Evolutionary conservation across 2,888 invertebrate genomes (phyloP).

Genomic region (Carabus problematicus): DNA sequence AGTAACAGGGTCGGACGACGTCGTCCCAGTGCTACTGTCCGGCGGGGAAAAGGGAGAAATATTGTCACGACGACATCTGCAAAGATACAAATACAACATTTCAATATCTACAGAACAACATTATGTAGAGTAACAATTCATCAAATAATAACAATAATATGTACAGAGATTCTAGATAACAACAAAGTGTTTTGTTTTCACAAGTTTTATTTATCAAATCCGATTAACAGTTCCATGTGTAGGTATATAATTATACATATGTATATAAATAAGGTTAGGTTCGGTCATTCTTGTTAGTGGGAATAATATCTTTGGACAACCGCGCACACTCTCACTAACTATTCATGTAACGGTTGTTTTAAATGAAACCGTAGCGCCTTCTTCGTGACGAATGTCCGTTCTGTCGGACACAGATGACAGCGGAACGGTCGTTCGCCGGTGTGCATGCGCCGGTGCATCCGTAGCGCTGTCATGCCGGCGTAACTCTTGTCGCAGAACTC

Average conservation of each 20-base stretch:
- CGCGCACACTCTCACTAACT: not conserved
- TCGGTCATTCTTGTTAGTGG: too few species aligned
- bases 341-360: constrained; percentile 26
- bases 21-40: constrained; percentile 33
- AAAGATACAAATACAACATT: constrained; percentile 6
- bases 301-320: too few species aligned
- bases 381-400: constrained; percentile 21
- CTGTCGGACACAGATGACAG: constrained; percentile 24
- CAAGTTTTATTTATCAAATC: too few species aligned
- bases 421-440: constrained; percentile 32
- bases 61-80: constrained; percentile 27
- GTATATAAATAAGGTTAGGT: too few species aligned
- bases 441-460: constrained; percentile 26
- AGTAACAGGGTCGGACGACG: too few species aligned
- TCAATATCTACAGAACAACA: too few species aligned
- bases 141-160: too few species aligned
- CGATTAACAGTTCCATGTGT: too few species aligned
- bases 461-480: constrained; percentile 28
- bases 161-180: too few species aligned
- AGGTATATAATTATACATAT: too few species aligned
- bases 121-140: too few species aligned
- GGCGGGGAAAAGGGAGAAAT: constrained; percentile 28
- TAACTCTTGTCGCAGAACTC: constrained; percentile 31
- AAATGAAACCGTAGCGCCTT: constrained; percentile 27
- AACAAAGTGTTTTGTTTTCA: too few species aligned